phyloP scores from a whole-genome alignment of 2,113 vertebrate genomes.

The Sphyrna mokarran region DNA sequence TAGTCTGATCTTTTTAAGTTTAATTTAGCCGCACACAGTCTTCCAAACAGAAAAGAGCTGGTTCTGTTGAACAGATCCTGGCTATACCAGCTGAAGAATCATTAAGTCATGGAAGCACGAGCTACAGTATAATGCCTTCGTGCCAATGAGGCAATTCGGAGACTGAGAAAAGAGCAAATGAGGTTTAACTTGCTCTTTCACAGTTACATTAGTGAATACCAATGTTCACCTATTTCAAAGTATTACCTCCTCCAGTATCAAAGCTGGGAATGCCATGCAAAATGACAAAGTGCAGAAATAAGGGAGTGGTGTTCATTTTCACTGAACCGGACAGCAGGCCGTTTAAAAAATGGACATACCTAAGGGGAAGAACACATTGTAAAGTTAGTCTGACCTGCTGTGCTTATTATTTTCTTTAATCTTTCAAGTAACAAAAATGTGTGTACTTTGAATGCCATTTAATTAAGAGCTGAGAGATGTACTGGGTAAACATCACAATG shows the following conservation, averaged over 20 bases:
- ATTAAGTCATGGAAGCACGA: not conserved
- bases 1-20: not conserved
- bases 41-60: not conserved
- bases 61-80: not conserved
- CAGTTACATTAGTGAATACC: not conserved
- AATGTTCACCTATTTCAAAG: not conserved
- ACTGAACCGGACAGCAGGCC: slow-evolving; percentile 81
- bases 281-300: slow-evolving; percentile 84
- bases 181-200: not conserved
- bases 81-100: not conserved
- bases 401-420: not conserved
- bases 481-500: too few species aligned
- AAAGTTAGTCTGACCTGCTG: not conserved
- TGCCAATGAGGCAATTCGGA: not conserved
- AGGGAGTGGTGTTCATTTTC: slow-evolving; percentile 82
- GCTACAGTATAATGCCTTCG: not conserved
- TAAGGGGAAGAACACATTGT: slow-evolving; percentile 47
- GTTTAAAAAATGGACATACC: slow-evolving; percentile 86
- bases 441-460: not conserved
- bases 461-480: not conserved
- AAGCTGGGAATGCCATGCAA: slow-evolving; percentile 81
- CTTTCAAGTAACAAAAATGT: not conserved
- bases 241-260: slow-evolving; percentile 70
- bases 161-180: not conserved
- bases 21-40: not conserved